Evolutionary conservation across 2,113 vertebrate genomes (phyloP).

Genomic region (Cromileptes altivelis): DNA sequence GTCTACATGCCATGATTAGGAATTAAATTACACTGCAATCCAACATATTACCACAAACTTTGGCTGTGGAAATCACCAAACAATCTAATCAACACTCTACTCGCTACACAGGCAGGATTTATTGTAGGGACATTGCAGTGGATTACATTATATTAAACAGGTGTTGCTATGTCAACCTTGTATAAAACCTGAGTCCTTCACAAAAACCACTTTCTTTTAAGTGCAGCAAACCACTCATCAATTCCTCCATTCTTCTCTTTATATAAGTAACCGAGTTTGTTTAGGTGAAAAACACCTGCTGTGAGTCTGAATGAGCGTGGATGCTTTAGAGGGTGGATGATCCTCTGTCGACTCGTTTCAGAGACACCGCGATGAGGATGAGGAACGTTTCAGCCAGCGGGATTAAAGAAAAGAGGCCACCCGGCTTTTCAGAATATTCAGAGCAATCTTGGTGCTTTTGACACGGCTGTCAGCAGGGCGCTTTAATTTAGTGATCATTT

Average conservation of each 20-base stretch:
- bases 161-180: neutral
- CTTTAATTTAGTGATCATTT: conserved; percentile 60
- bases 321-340: conserved; percentile 19
- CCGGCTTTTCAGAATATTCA: conserved; percentile 26
- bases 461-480: conserved; percentile 25
- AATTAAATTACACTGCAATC: neutral
- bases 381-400: conserved; percentile 28
- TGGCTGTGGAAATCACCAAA: neutral
- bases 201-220: neutral
- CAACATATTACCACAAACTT: neutral
- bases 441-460: conserved; percentile 27
- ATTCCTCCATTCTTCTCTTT: neutral
- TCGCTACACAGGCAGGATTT: neutral
- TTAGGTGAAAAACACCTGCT: conserved; percentile 16
- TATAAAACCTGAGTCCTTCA: neutral
- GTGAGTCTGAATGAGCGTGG: conserved; percentile 15
- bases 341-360: conserved; percentile 49
- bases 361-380: conserved; percentile 17
- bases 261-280: conserved; percentile 3
- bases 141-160: conserved; percentile 9
- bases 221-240: neutral
- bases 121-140: neutral
- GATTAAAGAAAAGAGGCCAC: conserved; percentile 35
- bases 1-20: neutral
- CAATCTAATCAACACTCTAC: neutral